Base-by-base conservation (phyloP, 2,113 vertebrate genomes). In the Isurus oxyrinchus region DNA sequence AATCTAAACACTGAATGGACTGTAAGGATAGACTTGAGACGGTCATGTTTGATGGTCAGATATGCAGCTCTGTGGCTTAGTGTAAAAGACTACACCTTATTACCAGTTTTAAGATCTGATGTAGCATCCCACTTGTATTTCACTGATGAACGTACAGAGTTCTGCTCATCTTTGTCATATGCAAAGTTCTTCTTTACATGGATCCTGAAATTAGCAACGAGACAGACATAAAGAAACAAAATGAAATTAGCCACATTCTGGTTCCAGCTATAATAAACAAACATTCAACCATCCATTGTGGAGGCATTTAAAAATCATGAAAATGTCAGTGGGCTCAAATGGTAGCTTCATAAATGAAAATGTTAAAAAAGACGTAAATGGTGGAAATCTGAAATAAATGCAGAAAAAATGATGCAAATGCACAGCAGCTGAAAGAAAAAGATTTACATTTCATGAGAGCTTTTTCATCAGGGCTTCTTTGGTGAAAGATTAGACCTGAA, bases 51-150 rank as follows among this genome's bases (percentile, higher is more conserved):
- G 44, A 95, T 95, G 10, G 27, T 76, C 13, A 95, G 55, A 95
- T 76, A 35, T 95, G 44, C 49, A 72, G 0, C 44, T 2, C 27
- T 69, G 21, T 16, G 53, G 25, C 13, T 3, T 21, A 35, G 23
- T 90, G 55, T 35, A 57, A 57, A 13, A 57, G 23, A 57, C 84
- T 90, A 31, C 49, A 90, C 10, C n/a, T n/a, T 53, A 66, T 72
- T 95, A 95, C 94, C 94, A 95, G 44, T 31, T 10, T 95, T 35
- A 76, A 55, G 27, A 72, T 95, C 55, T 27, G 94, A 76, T 35
- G 63, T 21, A 53, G 44, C 25, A 95, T 95, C 63, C 67, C 66
- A 95, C 67, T 95, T 95, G 27, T 53, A 55, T 31, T 53, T 95
- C 67, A 55, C 1, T 66, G 66, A 67, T 69, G 63, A 44, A 66